A percentile compares a stretch with the other conserved stretches of the same genome.
Evolutionary conservation across 2,888 invertebrate species (phyloP).

Genomic region (Maniola hyperantus): DNA sequence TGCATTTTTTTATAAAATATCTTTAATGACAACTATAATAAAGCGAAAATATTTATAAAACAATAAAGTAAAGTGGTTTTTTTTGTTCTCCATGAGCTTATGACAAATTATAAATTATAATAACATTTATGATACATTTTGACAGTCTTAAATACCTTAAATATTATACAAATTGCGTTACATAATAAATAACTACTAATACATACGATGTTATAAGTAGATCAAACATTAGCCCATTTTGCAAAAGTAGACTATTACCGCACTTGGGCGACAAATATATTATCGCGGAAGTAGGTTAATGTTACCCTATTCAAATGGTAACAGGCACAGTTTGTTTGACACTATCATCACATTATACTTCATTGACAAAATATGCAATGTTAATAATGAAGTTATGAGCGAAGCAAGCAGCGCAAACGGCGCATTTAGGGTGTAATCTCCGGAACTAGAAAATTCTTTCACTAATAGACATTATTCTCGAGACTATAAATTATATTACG

Average conservation of each 20-base stretch:
- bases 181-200: constrained; percentile 16
- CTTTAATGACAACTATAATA: constrained; percentile 12
- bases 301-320: too few relatives aligned
- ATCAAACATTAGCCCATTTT: background rate
- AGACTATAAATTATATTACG: too few relatives aligned
- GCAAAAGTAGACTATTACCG: background rate
- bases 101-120: constrained; percentile 4
- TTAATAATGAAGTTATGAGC: too few relatives aligned
- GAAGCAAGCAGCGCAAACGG: too few relatives aligned
- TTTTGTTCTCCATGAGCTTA: background rate
- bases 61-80: background rate
- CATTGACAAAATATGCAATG: too few relatives aligned
- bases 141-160: constrained; percentile 20
- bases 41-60: constrained; percentile 20
- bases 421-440: too few relatives aligned
- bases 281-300: too few relatives aligned
- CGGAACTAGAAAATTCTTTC: too few relatives aligned
- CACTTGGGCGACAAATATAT: too few relatives aligned
- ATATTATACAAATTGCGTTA: constrained; percentile 17
- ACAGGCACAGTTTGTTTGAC: too few relatives aligned
- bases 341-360: too few relatives aligned
- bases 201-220: constrained; percentile 5
- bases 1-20: constrained; percentile 5
- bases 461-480: too few relatives aligned
- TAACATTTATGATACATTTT: constrained; percentile 10